phyloP scores from a whole-genome alignment of 2,113 vertebrate species.

The Aptenodytes patagonicus region DNA sequence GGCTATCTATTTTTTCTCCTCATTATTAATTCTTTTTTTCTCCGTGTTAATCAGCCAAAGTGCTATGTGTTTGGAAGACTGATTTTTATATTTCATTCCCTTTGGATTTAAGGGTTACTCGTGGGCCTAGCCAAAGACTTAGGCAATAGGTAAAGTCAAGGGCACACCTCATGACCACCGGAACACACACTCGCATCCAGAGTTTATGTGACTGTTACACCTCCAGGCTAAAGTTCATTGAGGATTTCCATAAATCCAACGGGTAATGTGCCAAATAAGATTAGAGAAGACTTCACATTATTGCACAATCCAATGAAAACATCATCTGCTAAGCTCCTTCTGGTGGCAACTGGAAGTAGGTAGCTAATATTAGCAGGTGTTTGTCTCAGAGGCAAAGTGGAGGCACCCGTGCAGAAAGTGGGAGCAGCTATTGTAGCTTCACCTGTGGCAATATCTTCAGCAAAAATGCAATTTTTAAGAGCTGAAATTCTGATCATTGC shows the following conservation, averaged over 20 bases:
- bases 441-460: slow-evolving; percentile 72
- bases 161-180: slow-evolving; percentile 59
- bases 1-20: slow-evolving; percentile 67
- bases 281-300: slow-evolving; percentile 86
- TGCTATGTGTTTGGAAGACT: slow-evolving; percentile 36
- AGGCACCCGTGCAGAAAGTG: slow-evolving; percentile 65
- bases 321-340: slow-evolving; percentile 86
- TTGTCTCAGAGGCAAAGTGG: slow-evolving; percentile 70
- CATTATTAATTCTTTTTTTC: slow-evolving; percentile 70
- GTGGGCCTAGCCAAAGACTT: slow-evolving; percentile 29
- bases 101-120: slow-evolving; percentile 30
- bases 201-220: slow-evolving; percentile 81
- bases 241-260: slow-evolving; percentile 88
- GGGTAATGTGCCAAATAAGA: slow-evolving; percentile 88
- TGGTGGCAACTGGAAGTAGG: slow-evolving; percentile 77
- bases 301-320: slow-evolving; percentile 88
- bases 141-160: slow-evolving; percentile 77
- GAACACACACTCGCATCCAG: neutral
- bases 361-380: slow-evolving; percentile 83
- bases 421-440: slow-evolving; percentile 64
- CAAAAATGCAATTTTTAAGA: slow-evolving; percentile 64
- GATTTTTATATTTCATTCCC: slow-evolving; percentile 41
- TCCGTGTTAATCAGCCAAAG: slow-evolving; percentile 63
- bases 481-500: neutral
- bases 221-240: slow-evolving; percentile 82